Conservation (phyloP, 2,113 vertebrate genomes). For the Rana temporaria region DNA sequence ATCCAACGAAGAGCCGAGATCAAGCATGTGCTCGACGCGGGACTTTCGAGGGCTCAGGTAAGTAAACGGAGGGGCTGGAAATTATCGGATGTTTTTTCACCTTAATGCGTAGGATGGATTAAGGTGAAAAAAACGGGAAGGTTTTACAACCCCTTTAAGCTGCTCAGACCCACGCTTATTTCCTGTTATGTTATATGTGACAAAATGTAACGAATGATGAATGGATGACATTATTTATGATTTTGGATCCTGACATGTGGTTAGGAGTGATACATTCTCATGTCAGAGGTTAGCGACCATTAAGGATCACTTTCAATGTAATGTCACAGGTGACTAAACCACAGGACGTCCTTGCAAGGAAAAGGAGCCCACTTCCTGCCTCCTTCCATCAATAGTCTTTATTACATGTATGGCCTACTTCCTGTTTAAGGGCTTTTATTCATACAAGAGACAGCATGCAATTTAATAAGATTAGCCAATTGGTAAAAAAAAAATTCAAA, state of each 20-base stretch:
- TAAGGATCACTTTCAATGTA: slow-evolving; percentile 3
- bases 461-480: not conserved
- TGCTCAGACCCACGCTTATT: no score
- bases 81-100: no score
- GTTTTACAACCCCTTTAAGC: no score
- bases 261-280: not conserved
- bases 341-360: slow-evolving; percentile 44
- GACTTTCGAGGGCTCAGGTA: no score
- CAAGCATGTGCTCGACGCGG: no score
- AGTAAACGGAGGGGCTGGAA: no score
- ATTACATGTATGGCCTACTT: not conserved
- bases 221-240: not conserved
- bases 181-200: no score
- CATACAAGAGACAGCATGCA: slow-evolving; percentile 74
- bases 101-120: no score
- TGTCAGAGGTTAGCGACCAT: slow-evolving; percentile 44
- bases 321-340: slow-evolving; percentile 10
- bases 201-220: no score
- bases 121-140: no score
- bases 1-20: no score
- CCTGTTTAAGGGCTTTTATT: slow-evolving; percentile 33
- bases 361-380: slow-evolving; percentile 43
- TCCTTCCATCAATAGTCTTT: slow-evolving; percentile 7
- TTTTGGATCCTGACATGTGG: not conserved
- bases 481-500: no score